A percentile compares a stretch with the other conserved stretches of the same genome.
Evolutionary conservation across 2,888 invertebrate genomes (phyloP).

Genomic region (Tyria jacobaeae): DNA sequence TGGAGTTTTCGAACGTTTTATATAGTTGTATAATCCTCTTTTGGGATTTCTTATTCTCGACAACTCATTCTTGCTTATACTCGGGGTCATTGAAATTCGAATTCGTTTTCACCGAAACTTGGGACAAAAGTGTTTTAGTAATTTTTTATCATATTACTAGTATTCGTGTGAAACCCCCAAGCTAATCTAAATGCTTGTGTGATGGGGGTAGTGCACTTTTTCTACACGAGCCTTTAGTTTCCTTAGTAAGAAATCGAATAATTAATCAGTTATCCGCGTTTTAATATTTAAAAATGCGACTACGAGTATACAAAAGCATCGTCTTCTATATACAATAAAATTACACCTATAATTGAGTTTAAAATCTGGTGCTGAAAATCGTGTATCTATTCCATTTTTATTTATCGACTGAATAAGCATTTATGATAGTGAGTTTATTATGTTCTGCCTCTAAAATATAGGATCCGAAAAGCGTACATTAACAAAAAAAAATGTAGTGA

Average conservation of each 20-base stretch:
- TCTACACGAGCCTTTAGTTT: no score
- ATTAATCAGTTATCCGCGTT: no score
- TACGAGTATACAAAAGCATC: conserved; percentile 15
- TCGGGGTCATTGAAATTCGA: no score
- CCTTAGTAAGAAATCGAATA: no score
- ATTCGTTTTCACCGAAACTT: no score
- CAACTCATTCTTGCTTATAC: no score
- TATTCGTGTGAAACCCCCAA: no score
- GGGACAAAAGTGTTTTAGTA: no score
- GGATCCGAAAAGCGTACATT: conserved; percentile 39
- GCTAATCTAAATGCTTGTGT: no score
- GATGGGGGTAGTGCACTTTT: no score
- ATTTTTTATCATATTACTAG: no score
- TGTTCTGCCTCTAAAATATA: conserved; percentile 24
- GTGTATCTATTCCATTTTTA: conserved; percentile 47
- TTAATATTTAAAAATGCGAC: not conserved
- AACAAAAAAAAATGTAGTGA: conserved; percentile 63
- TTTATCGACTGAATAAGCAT: conserved; percentile 63
- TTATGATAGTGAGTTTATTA: conserved; percentile 43
- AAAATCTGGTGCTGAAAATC: conserved; percentile 55
- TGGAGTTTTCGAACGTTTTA: conserved; percentile 42
- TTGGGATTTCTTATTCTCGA: conserved; percentile 44
- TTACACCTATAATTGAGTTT: conserved; percentile 31
- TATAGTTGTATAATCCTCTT: conserved; percentile 46
- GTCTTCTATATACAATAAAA: not conserved